Base-by-base conservation (phyloP, 2,113 vertebrate species). In the Cisticola juncidis region DNA sequence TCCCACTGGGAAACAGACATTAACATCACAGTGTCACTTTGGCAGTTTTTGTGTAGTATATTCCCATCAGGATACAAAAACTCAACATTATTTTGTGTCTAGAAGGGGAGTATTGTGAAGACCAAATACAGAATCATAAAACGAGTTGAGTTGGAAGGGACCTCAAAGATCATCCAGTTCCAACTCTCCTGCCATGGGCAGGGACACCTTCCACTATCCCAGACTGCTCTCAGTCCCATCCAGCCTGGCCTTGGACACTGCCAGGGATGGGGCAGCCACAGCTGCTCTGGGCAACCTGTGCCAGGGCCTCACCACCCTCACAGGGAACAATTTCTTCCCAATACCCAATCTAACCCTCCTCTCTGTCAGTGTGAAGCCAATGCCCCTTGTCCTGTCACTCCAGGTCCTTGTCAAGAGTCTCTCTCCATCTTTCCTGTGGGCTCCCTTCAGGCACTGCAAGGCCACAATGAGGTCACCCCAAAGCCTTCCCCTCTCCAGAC, bases 241-340 rank as follows among this genome's bases (percentile, higher is more conserved):
- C 45, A 66, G 0, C 15, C 53, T 53, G 33, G 23, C 19, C 33
- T 66, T 0, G 3, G 0, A 12, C 45, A 45, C 28, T 45, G 0
- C 12, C 69, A 68, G 28, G 20, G 20, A 74, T n/a, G n/a, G 7
- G 7, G 28, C 53, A 81, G 51, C 33, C 69, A 38, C 77, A 88
- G 60, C 23, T 81, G 0, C 33, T 58, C 51, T 73, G 60, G 33
- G 3, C 0, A 58, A 3, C 36, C 33, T 88, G 12, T 58, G 44
- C 19, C 60, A 58, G 68, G 36, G 28, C 8, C 44, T 88, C 9
- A 0, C 0, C 36, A 65, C 9, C 14, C 33, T 51, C 33, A 42
- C 4, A 50, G 36, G 6, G 2, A 80, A 23, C 0, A 57, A 44
- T 44, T 88, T 3, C 36, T 50, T 44, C 44, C 26, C 0, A 0